Base-by-base conservation (phyloP, 2,888 invertebrate genomes). In the Athalia circularis region DNA sequence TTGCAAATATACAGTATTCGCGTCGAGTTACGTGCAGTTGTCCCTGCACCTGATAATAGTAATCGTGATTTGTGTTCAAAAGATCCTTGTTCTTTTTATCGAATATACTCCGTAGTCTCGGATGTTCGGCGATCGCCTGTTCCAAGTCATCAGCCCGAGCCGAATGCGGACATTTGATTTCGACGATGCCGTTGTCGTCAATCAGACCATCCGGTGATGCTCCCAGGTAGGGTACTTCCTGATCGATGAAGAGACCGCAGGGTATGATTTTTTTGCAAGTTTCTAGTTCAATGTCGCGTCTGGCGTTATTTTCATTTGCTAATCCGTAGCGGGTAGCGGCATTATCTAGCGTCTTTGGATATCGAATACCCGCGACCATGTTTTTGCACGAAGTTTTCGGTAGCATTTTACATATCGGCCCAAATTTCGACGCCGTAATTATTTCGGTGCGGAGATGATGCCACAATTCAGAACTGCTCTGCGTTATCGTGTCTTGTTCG, bases 171-270 rank as follows among this genome's bases (percentile, higher is more conserved):
- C n/a, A n/a, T n/a, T n/a, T n/a, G n/a, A n/a, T n/a, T n/a, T n/a
- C n/a, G n/a, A n/a, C n/a, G n/a, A n/a, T n/a, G n/a, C n/a, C n/a
- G n/a, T n/a, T n/a, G n/a, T n/a, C n/a, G n/a, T n/a, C n/a, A n/a
- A n/a, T n/a, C n/a, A n/a, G n/a, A n/a, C n/a, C n/a, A n/a, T n/a
- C n/a, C n/a, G n/a, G n/a, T n/a, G 81, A 75, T 29, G 80, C 79
- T 29, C 79, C 82, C 1, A 82, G 74, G 59, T 57, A 80, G 6
- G 68, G 61, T 57, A 72, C 8, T 8, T 70, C 72, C 8, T 52
- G 54, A 65, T 81, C 81, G 3, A 82, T 80, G 11, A 81, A 80
- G 9, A 83, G 65, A 29, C 81, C 82, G 61, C 79, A 77, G 15
- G 29, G 43, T 47, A 48, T 7, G 2, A 80, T 78, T n/a, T 79